phyloP scores from a whole-genome alignment of 2,113 vertebrate species.

The Cyprinodon brontotheroides region DNA sequence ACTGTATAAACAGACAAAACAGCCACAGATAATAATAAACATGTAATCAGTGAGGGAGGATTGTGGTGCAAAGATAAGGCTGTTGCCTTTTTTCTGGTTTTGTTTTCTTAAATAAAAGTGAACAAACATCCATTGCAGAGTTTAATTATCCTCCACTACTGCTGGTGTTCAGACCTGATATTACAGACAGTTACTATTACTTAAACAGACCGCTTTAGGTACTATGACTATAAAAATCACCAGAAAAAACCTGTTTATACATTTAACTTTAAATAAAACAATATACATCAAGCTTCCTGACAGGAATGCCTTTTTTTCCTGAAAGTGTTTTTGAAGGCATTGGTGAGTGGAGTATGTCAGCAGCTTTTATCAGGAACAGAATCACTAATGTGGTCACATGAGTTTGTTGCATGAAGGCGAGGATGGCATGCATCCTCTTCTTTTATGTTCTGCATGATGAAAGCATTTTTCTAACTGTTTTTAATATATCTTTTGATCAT shows the following conservation, averaged over 20 bases:
- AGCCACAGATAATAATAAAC: conserved; percentile 64
- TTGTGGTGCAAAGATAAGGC: conserved; percentile 56
- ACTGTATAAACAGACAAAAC: conserved; percentile 61
- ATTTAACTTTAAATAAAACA: too few relatives aligned
- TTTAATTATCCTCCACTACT: conserved; percentile 3
- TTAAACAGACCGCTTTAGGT: too few relatives aligned
- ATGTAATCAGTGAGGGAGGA: conserved; percentile 63
- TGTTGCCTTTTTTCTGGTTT: conserved; percentile 15
- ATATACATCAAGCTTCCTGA: too few relatives aligned
- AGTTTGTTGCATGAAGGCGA: too few relatives aligned
- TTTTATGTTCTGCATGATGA: background rate
- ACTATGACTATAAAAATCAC: too few relatives aligned
- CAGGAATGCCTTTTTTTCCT: too few relatives aligned
- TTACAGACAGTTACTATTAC: too few relatives aligned
- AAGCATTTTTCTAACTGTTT: background rate
- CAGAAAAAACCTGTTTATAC: too few relatives aligned
- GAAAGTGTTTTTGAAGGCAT: too few relatives aligned
- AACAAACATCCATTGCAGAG: conserved; percentile 16
- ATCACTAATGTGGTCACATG: too few relatives aligned
- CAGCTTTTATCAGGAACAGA: too few relatives aligned
- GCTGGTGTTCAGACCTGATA: background rate
- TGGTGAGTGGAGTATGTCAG: too few relatives aligned
- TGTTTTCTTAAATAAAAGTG: conserved; percentile 40
- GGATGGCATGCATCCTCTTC: background rate
- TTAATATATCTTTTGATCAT: background rate